Percentiles rank a stretch among this genome's conserved stretches.
phyloP scores from a whole-genome alignment of 2,113 vertebrate species.

The Thryonomys swinderianus region DNA sequence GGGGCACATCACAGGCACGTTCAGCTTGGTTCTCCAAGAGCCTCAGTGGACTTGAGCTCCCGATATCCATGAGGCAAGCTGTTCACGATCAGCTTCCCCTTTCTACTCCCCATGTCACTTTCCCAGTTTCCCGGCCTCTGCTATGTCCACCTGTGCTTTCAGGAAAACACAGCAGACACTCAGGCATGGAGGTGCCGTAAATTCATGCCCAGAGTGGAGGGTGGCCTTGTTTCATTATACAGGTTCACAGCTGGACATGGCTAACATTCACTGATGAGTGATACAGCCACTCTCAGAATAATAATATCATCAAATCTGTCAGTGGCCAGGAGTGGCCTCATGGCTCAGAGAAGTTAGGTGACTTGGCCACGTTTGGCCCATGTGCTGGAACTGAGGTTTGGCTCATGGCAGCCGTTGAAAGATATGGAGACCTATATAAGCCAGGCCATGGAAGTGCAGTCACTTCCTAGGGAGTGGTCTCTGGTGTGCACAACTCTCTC shows the following conservation, averaged over 20 bases:
- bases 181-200: neutral
- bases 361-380: neutral
- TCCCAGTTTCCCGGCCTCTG: neutral
- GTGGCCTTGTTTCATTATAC: neutral
- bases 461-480: neutral
- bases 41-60: neutral
- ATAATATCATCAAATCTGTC: neutral
- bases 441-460: neutral
- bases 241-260: neutral
- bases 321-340: neutral
- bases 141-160: neutral
- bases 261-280: neutral
- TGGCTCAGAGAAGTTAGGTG: neutral
- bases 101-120: rapidly evolving
- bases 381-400: neutral
- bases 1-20: neutral
- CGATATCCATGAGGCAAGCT: too few species aligned
- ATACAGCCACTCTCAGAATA: neutral
- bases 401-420: neutral
- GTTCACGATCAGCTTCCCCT: neutral
- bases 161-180: neutral
- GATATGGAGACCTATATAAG: neutral
- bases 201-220: neutral
- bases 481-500: neutral
- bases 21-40: neutral